phyloP scores from a whole-genome alignment of 2,797 vertebrate species.

The Florisuga fusca region DNA sequence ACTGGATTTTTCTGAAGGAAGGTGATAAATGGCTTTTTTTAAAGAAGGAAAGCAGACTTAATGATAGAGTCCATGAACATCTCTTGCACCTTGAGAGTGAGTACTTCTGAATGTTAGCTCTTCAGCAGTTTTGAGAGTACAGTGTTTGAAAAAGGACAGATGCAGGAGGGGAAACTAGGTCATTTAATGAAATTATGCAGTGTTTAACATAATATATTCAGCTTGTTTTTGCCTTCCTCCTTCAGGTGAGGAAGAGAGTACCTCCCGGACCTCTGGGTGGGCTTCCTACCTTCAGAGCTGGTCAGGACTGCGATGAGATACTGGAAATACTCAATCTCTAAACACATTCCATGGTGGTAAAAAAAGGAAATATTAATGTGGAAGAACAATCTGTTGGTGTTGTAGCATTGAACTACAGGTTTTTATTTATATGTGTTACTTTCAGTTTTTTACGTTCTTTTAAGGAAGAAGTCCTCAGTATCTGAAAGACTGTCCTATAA shows the following conservation, averaged over 20 bases:
- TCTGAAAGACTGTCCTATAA: neutral
- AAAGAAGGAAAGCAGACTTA: neutral
- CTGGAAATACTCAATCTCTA: neutral
- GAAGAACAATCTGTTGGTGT: neutral
- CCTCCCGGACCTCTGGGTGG: constrained; percentile 89
- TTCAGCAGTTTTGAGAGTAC: neutral
- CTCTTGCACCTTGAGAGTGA: neutral
- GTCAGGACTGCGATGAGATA: constrained; percentile 89
- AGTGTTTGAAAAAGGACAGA: neutral
- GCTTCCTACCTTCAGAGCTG: constrained; percentile 97
- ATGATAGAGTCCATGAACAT: neutral
- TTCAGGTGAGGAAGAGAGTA: constrained; percentile 89
- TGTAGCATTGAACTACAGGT: neutral
- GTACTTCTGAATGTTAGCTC: neutral
- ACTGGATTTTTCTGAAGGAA: neutral
- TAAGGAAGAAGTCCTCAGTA: neutral
- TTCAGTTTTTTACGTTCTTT: constrained; percentile 6
- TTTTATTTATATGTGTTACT: constrained; percentile 11
- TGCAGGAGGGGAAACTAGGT: fast-evolving
- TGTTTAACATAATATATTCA: neutral
- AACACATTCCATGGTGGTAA: constrained; percentile 46
- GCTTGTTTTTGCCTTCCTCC: neutral
- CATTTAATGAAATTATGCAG: neutral
- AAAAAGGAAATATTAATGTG: neutral
- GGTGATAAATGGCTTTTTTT: neutral